Conservation (phyloP, 2,113 vertebrate species). For the Ciconia boyciana region DNA sequence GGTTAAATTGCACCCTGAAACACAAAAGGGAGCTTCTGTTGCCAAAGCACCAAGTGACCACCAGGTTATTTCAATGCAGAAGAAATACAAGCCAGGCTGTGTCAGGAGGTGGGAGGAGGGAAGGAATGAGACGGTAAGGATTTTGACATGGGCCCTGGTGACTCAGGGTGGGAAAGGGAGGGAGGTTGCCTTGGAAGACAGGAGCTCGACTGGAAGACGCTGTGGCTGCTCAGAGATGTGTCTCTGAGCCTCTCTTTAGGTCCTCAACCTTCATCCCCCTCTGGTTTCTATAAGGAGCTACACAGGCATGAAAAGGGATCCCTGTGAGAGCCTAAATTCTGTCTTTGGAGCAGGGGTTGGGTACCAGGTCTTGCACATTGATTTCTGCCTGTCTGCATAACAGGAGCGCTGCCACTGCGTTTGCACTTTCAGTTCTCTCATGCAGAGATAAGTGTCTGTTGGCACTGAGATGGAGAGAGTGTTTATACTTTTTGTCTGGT, state of each 20-base stretch:
- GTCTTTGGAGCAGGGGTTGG: neutral
- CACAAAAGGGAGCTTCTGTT: neutral
- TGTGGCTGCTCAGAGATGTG: neutral
- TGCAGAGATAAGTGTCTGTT: neutral
- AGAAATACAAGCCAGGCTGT: neutral
- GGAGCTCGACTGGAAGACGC: neutral
- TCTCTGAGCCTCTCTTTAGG: neutral
- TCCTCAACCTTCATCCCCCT: neutral
- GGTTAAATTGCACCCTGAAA: neutral
- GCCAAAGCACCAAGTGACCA: neutral
- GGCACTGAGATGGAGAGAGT: neutral
- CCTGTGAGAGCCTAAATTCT: neutral
- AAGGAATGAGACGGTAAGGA: neutral
- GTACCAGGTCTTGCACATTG: neutral
- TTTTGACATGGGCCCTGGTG: neutral
- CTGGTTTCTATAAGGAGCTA: neutral
- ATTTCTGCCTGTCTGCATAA: neutral
- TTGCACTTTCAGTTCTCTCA: neutral
- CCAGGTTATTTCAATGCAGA: neutral
- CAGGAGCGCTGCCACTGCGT: neutral
- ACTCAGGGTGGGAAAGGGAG: neutral
- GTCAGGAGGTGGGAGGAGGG: neutral
- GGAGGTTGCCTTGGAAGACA: neutral
- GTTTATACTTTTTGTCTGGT: neutral
- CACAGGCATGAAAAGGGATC: neutral